Base-by-base conservation (phyloP, 2,888 invertebrate genomes). In the Microctonus aethiopoides region DNA sequence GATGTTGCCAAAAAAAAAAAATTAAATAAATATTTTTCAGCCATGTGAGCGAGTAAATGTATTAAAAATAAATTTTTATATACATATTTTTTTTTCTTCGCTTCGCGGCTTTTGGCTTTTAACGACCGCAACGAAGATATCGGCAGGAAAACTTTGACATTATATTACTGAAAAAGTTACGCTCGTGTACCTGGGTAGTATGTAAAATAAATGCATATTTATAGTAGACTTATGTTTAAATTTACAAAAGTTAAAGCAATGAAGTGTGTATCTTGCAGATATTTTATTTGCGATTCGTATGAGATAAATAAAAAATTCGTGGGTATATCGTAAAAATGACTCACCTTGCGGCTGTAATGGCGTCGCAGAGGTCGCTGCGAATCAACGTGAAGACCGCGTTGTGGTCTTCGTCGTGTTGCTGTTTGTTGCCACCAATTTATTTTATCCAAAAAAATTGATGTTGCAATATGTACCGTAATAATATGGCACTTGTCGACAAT, bases 341-440 rank as follows among this genome's bases (percentile, higher is more conserved):
- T 85, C 76, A 86, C 86, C 86, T 86, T 84, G 80, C 85, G 86
- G 86, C 86, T 86, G 84, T 82, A 78, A 76, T 69, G 74, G 74
- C 76, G 79, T 72, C 75, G 80, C 77, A 79, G 81, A 81, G 79
- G 79, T 82, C 83, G 84, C 80, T 82, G 84, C 66, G 67, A 36
- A 66, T 74, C 77, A 75, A 72, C 78, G 76, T 72, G 70, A 52
- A 68, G 67, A 72, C 61, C 77, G 77, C 74, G 76, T 72, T 73
- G 77, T 68, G 72, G 68, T 66, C 73, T 74, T 72, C 73, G 74
- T 76, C 78, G 74, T 46, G 7, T n/a, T 46, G 16, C n/a, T 46
- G 4, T 5, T 16, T 46, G 16, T 46, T 46, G 1, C 7, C 46
- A 16, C 16, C 46, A 46, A n/a, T 16, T 46, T 46, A 7, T 46